These are phyloP conservation scores for Diachrysia chrysitis DNA, from an alignment of 2,888 invertebrate species.

Conservation along the genomic window DNA sequence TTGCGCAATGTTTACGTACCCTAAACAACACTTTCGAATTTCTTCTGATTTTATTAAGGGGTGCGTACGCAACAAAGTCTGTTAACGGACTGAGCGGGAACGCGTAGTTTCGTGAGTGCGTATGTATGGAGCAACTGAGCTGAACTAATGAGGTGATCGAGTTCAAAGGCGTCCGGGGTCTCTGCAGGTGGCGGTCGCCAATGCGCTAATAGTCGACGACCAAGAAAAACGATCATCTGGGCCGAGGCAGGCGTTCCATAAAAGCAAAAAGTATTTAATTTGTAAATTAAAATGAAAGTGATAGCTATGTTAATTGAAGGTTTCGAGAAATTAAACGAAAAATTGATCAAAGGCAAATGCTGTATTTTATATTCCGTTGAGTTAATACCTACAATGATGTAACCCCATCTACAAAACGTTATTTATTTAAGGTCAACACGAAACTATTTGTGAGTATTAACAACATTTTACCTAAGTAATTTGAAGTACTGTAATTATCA, in stretches of 20 bases:
- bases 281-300: conserved; percentile 22
- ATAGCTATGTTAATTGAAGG: conserved; percentile 34
- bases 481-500: background rate
- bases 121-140: conserved; percentile 78
- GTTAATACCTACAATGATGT: background rate
- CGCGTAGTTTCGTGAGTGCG: conserved; percentile 77
- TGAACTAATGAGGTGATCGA: conserved; percentile 86
- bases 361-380: background rate
- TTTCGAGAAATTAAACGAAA: conserved; percentile 42
- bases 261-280: conserved; percentile 22
- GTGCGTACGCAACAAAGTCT: conserved; percentile 82
- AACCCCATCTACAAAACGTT: background rate
- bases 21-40: conserved; percentile 66
- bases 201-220: conserved; percentile 69
- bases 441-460: background rate
- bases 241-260: conserved; percentile 5
- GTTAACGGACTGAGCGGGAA: conserved; percentile 80
- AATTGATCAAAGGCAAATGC: conserved; percentile 21
- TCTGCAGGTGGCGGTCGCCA: conserved; percentile 78
- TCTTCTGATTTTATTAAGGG: conserved; percentile 66
- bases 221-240: conserved; percentile 31
- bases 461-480: background rate
- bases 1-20: conserved; percentile 75
- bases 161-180: conserved; percentile 83
- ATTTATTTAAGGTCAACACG: background rate